These are phyloP conservation scores for Ophion slaviceki DNA, from an alignment of 2,888 invertebrate genomes.

Conservation along the genomic window DNA sequence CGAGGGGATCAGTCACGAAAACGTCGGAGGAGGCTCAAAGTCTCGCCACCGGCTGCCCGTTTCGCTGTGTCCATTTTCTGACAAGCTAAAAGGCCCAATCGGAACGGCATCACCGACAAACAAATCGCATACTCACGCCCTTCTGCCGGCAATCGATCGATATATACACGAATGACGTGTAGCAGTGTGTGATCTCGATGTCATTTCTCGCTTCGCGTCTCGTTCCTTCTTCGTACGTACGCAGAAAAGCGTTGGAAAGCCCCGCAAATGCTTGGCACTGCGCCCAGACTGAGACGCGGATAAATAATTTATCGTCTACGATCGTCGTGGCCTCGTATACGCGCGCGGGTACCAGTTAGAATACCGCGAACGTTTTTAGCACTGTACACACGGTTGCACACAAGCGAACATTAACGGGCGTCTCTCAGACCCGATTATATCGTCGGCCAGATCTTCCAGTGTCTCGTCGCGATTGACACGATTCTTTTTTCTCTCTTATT, in stretches of 20 bases:
- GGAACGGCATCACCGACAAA: background rate
- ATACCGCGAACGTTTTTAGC: slow-evolving; percentile 42
- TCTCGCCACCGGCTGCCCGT: background rate
- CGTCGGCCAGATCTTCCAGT: slow-evolving; percentile 29
- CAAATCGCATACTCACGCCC: background rate
- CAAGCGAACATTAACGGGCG: slow-evolving; percentile 17
- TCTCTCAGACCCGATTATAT: slow-evolving; percentile 28
- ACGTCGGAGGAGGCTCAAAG: background rate
- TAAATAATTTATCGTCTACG: slow-evolving; percentile 78
- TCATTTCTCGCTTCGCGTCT: slow-evolving; percentile 24
- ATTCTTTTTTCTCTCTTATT: background rate
- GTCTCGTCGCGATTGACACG: slow-evolving; percentile 28
- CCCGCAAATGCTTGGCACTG: slow-evolving; percentile 70
- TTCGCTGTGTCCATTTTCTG: background rate
- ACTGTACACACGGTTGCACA: slow-evolving; percentile 6
- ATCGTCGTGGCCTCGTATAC: slow-evolving; percentile 64
- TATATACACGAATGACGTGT: background rate
- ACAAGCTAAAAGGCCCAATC: background rate
- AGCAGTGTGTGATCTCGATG: slow-evolving; percentile 23
- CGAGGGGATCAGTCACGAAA: background rate
- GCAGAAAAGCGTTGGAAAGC: slow-evolving; percentile 26
- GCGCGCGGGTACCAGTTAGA: slow-evolving; percentile 2
- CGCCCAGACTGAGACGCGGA: slow-evolving; percentile 75
- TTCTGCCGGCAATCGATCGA: background rate
- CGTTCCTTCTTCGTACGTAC: slow-evolving; percentile 4